Conservation (phyloP, 2,888 invertebrate genomes). For the Campaea margaritaria region DNA sequence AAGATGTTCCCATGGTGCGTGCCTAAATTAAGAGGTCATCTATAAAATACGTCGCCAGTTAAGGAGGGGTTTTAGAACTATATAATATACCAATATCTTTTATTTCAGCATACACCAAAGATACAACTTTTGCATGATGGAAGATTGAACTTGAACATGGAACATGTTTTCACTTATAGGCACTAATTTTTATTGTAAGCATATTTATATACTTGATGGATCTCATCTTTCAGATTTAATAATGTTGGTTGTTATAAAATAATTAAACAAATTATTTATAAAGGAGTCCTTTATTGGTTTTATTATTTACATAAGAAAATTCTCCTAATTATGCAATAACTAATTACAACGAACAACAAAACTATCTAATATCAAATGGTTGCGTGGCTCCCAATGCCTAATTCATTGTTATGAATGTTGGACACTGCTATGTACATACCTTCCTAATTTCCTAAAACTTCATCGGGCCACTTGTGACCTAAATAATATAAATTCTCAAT, state of each 20-base stretch:
- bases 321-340: slow-evolving; percentile 79
- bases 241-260: slow-evolving; percentile 36
- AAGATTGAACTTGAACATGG: slow-evolving; percentile 44
- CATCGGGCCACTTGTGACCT: slow-evolving; percentile 42
- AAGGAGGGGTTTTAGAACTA: too few relatives aligned
- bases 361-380: slow-evolving; percentile 77
- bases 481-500: slow-evolving; percentile 40
- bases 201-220: slow-evolving; percentile 14
- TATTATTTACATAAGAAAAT: slow-evolving; percentile 84
- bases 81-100: slow-evolving; percentile 6
- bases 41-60: too few relatives aligned
- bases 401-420: slow-evolving; percentile 35
- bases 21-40: background rate
- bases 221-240: slow-evolving; percentile 31
- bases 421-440: slow-evolving; percentile 37
- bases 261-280: slow-evolving; percentile 65
- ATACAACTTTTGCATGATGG: slow-evolving; percentile 39
- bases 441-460: slow-evolving; percentile 38
- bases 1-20: slow-evolving; percentile 71
- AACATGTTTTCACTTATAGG: slow-evolving; percentile 44
- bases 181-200: slow-evolving; percentile 6
- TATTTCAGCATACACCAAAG: slow-evolving; percentile 53
- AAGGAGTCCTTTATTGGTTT: slow-evolving; percentile 76
- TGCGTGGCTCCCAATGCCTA: slow-evolving; percentile 58
- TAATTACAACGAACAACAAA: slow-evolving; percentile 82